Evolutionary conservation across 2,797 vertebrate species (phyloP).

Genomic region (Vireo griseus): DNA sequence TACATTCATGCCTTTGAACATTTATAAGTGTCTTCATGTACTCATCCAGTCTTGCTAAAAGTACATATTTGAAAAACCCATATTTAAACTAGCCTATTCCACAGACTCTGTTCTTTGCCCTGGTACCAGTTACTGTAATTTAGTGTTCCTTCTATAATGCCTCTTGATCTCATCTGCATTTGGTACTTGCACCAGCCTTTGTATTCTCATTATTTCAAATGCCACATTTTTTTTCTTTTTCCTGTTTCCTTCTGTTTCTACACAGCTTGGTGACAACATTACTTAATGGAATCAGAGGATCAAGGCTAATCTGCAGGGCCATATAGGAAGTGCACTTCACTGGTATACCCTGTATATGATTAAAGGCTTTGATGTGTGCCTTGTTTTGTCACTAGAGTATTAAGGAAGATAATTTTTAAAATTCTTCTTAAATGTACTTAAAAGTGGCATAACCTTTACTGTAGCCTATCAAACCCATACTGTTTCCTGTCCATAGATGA

Average conservation of each 20-base stretch:
- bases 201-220: neutral
- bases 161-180: neutral
- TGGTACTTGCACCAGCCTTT: neutral
- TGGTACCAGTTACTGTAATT: neutral
- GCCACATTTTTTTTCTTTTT: neutral
- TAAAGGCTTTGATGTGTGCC: neutral
- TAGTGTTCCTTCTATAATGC: neutral
- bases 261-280: neutral
- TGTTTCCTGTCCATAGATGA: conserved; percentile 68
- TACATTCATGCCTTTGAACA: neutral
- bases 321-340: neutral
- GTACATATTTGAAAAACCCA: neutral
- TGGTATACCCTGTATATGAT: neutral
- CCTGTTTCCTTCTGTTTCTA: neutral
- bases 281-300: neutral
- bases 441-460: conserved; percentile 28
- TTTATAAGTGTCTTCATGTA: neutral
- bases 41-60: neutral
- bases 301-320: neutral
- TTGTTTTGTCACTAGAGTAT: neutral
- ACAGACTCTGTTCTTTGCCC: neutral
- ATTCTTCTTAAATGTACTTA: neutral
- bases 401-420: neutral
- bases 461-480: conserved; percentile 16
- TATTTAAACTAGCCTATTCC: neutral